Base-by-base conservation (phyloP, 2,888 invertebrate genomes). In the Andrena bicolor region DNA sequence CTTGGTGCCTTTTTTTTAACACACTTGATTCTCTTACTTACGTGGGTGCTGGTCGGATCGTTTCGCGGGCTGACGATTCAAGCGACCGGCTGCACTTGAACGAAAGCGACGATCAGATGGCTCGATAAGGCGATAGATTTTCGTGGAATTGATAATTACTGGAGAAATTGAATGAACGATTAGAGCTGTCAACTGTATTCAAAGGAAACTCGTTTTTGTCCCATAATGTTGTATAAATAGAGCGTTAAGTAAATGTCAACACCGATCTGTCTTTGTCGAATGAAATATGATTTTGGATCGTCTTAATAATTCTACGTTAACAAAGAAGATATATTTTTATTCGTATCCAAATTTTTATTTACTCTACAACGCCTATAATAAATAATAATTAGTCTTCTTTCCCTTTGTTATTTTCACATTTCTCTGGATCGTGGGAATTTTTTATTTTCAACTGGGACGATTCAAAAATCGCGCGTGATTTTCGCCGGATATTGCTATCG, bases 1-100 rank as follows among this genome's bases (percentile, higher is more conserved):
- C 79, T 41, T 69, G 13, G 58, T 63, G 76, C 76, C 78, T 79
- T 80, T 80, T 80, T 75, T 83, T 83, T 61, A 74, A 76, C 80
- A 30, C 66, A 70, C 73, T 56, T 76, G 61, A 66, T 86, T 85
- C 78, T 60, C 53, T 73, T 65, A 60, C 68, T 64, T 80, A 80
- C 74, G 82, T 80, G 79, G 78, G 77, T 70, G 87, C 68, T 10
- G 68, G 68, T 49, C 64, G 63, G 66, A 76, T 63, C 68, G 79
- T 82, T 76, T 72, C 61, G 53, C 66, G 26, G 60, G 41, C 26
- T 16, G 68, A 79, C 64, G 75, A 79, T 75, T 79, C 63, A 75
- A 79, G 28, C 30, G n/a, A n/a, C 28, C 63, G 69, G 56, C n/a
- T 4, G 30, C 41, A 68, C 41, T 61, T 53, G 41, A 53, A 41